These are phyloP conservation scores for Strigamia crassipes DNA, from an alignment of 2,888 invertebrate species.

Conservation along the genomic window DNA sequence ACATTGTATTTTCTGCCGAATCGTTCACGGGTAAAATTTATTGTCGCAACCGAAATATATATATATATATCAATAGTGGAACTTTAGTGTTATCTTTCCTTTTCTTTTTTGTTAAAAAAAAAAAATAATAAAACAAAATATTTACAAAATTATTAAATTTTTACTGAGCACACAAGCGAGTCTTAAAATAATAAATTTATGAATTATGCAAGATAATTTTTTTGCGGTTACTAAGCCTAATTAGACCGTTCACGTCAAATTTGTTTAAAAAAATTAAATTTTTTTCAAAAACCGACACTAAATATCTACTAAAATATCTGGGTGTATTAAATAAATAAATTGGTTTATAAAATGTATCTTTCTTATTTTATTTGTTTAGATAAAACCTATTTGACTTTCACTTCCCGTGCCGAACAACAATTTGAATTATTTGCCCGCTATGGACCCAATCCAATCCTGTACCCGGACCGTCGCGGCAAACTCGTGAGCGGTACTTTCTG, in stretches of 20 bases:
- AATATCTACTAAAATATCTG: neutral
- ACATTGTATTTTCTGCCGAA: conserved; percentile 87
- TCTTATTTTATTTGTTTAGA: conserved; percentile 61
- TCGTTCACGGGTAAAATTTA: conserved; percentile 71
- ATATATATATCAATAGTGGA: neutral
- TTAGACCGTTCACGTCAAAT: too few relatives aligned
- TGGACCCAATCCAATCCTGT: conserved; percentile 91
- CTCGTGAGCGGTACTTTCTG: conserved; percentile 87
- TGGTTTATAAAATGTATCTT: too few relatives aligned
- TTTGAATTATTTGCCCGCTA: conserved; percentile 86
- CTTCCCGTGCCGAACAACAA: conserved; percentile 86
- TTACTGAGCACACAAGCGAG: neutral
- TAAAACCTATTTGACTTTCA: conserved; percentile 85
- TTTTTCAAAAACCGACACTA: neutral
- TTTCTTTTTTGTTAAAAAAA: neutral
- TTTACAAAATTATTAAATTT: too few relatives aligned
- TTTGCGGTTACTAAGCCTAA: too few relatives aligned
- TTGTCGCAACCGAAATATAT: neutral
- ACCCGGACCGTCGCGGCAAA: conserved; percentile 86
- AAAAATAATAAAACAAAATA: too few relatives aligned
- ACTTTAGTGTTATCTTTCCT: neutral
- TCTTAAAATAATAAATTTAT: too few relatives aligned
- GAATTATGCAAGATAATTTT: neutral
- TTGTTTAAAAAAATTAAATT: too few relatives aligned
- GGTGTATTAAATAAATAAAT: neutral